Evolutionary conservation across 2,797 vertebrate genomes (phyloP), one percentile per base, ranked within the genome.

Genomic region (Rhinichthys osculus): DNA sequence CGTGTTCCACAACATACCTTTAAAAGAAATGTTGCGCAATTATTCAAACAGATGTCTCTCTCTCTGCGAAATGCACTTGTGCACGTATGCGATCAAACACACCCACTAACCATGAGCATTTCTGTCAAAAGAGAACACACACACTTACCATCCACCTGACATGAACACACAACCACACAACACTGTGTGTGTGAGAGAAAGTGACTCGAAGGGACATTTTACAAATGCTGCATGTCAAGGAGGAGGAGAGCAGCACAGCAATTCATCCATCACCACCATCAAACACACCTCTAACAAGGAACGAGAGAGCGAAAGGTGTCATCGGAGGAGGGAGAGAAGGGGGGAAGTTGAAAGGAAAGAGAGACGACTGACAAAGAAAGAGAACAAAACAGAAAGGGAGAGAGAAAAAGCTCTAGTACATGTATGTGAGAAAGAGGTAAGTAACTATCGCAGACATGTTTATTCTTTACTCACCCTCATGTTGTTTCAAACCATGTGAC

Each of bases 151-250:
- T 79, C 66, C 57, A 76, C 19, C 81, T 73, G 33, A 87, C 33
- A 83, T 5, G 23, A 17, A 82, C 79, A 83, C 74, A 82, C 57
- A 40, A 59, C n/a, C 35, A 42, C 69, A 85, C 66, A 78, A 70
- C 27, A 74, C 62, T 38, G 81, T 66, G 72, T 64, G 73, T 35
- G 50, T 13, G 62, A 57, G 23, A 82, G 35, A 82, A 71, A 62
- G 66, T 59, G 84, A 64, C 77, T 89, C 91, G 96, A 96, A 95
- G 93, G 95, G 96, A 94, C 96, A 96, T 97, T 97, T 97, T 97
- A 97, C 96, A 97, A 97, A 97, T 96, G 96, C 96, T 96, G 96
- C 94, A 95, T 96, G 97, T 98, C 97, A 98, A 96, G 95, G 95
- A 96, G 96, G 95, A 97, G 97, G 96, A 98, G 97, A 98, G 95